Conservation (phyloP, 2,888 invertebrate species). For the Eupithecia insigniata region DNA sequence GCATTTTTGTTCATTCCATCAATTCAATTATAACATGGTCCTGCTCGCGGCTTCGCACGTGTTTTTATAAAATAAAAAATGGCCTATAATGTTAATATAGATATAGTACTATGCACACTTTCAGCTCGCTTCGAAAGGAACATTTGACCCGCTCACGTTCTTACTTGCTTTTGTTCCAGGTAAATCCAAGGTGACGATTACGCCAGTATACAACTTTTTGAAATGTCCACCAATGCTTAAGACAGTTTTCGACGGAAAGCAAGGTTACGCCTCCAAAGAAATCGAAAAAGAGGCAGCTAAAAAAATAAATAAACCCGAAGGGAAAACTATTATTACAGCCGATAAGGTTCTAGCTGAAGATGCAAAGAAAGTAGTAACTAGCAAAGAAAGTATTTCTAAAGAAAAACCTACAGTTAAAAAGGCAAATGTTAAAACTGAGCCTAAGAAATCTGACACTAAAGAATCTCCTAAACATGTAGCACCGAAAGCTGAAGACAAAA, state of each 20-base stretch:
- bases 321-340: slow-evolving; percentile 18
- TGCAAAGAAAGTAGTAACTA: slow-evolving; percentile 14
- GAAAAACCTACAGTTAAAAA: slow-evolving; percentile 1
- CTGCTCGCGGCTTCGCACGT: too few relatives aligned
- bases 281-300: slow-evolving; percentile 23
- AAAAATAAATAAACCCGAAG: slow-evolving; percentile 12
- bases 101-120: neutral
- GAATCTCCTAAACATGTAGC: slow-evolving; percentile 15
- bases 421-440: slow-evolving; percentile 1
- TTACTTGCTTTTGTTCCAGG: slow-evolving; percentile 55
- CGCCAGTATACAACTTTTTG: slow-evolving; percentile 64
- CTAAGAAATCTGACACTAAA: slow-evolving; percentile 5
- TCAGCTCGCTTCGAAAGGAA: neutral
- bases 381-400: neutral
- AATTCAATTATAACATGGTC: too few relatives aligned
- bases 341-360: slow-evolving; percentile 25
- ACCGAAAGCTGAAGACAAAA: slow-evolving; percentile 7
- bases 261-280: slow-evolving; percentile 19
- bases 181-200: slow-evolving; percentile 56
- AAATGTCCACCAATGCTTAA: slow-evolving; percentile 61
- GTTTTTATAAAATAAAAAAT: too few relatives aligned
- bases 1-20: neutral
- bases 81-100: neutral
- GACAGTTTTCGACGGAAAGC: slow-evolving; percentile 50
- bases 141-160: neutral